A percentile compares a stretch with the other conserved stretches of the same genome.
phyloP scores from a whole-genome alignment of 2,113 vertebrate species.

The Cyphomyrus plagiostoma region DNA sequence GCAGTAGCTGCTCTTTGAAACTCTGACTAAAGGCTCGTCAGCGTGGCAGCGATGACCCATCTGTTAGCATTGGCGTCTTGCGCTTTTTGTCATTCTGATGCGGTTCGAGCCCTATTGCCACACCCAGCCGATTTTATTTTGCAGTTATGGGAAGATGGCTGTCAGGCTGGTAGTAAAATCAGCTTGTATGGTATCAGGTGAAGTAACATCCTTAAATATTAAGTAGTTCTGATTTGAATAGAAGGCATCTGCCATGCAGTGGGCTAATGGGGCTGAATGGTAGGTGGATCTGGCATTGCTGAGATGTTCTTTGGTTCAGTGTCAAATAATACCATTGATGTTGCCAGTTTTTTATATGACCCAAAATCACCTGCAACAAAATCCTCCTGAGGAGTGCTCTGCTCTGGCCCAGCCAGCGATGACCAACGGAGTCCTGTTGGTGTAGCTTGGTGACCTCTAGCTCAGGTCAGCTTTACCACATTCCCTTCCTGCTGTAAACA shows the following conservation, averaged over 20 bases:
- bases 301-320: not conserved
- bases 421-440: not conserved
- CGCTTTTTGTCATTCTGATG: not conserved
- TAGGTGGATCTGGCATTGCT: not conserved
- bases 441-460: not conserved
- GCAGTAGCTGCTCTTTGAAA: not conserved
- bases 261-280: not conserved
- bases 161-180: not conserved
- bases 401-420: not conserved
- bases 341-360: not conserved
- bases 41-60: not conserved
- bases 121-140: not conserved
- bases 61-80: not conserved
- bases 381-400: not conserved
- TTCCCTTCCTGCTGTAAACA: not conserved
- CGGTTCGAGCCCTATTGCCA: not conserved
- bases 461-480: not conserved
- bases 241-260: not conserved
- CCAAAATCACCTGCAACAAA: not conserved
- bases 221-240: not conserved
- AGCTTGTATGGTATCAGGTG: not conserved
- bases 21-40: not conserved
- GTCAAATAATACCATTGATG: not conserved
- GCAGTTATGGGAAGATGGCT: not conserved
- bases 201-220: not conserved